A percentile compares a stretch with the other conserved stretches of the same genome.
These are phyloP conservation scores for Bhutanitis thaidina DNA, from an alignment of 2,888 invertebrate genomes.

Conservation along the genomic window DNA sequence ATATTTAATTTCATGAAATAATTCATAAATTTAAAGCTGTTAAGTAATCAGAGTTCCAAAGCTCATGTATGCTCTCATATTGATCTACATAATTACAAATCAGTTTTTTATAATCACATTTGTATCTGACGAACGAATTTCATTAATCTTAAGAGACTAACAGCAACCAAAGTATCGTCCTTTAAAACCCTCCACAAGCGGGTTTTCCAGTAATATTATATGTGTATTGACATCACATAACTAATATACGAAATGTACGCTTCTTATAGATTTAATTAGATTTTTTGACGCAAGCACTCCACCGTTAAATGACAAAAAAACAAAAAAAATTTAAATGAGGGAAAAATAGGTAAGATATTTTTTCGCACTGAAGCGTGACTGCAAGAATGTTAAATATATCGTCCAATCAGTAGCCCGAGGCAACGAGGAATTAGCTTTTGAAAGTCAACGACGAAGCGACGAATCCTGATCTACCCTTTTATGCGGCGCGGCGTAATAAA, in stretches of 20 bases:
- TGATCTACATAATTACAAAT: too few species aligned
- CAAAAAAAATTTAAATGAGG: slow-evolving; percentile 34
- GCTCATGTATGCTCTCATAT: too few species aligned
- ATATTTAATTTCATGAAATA: too few species aligned
- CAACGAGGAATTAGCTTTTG: slow-evolving; percentile 71
- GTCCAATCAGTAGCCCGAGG: slow-evolving; percentile 73
- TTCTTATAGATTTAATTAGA: too few species aligned
- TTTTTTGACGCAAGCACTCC: neutral
- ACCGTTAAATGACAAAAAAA: neutral
- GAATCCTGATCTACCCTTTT: slow-evolving; percentile 71
- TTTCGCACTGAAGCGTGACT: slow-evolving; percentile 67
- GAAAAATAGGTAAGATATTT: slow-evolving; percentile 67
- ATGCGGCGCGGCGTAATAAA: slow-evolving; percentile 64
- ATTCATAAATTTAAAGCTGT: too few species aligned
- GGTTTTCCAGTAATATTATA: slow-evolving; percentile 20
- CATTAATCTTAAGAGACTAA: slow-evolving; percentile 75
- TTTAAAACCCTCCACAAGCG: slow-evolving; percentile 73
- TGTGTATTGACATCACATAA: neutral
- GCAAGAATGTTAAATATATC: slow-evolving; percentile 77
- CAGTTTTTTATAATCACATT: slow-evolving; percentile 68
- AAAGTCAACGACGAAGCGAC: slow-evolving; percentile 55
- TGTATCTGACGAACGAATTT: slow-evolving; percentile 54
- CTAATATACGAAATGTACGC: neutral
- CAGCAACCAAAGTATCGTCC: slow-evolving; percentile 77
- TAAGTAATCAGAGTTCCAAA: too few species aligned